Evolutionary conservation across 1,140 invertebrate genomes (phyloP).

Genomic region (Sinella curviseta): DNA sequence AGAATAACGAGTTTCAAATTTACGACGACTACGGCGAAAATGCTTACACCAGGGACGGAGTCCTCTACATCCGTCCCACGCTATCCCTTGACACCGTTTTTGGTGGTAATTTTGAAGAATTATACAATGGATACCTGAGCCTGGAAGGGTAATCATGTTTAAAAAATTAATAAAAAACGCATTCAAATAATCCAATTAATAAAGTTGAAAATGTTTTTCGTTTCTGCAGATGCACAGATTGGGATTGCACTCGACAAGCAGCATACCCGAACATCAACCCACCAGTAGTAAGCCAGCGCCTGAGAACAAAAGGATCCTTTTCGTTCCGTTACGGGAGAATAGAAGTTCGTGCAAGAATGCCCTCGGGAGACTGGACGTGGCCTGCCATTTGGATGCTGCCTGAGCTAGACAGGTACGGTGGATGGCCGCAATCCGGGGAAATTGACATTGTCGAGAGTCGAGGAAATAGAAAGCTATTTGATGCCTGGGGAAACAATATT

Average conservation of each 20-base stretch:
- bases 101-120: constrained; percentile 1
- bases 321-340: constrained; percentile 71
- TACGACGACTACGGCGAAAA: no score
- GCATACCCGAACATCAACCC: constrained; percentile 46
- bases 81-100: no score
- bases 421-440: constrained; percentile 60
- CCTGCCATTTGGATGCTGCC: no score
- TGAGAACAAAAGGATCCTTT: constrained; percentile 68
- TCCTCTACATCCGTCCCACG: constrained; percentile 63
- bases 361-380: no score
- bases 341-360: constrained; percentile 73
- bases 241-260: constrained; percentile 42
- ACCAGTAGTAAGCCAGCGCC: constrained; percentile 68
- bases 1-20: no score
- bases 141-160: not conserved
- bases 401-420: constrained; percentile 65
- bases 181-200: not conserved
- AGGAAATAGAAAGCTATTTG: constrained; percentile 54
- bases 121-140: not conserved
- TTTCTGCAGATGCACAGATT: constrained; percentile 30
- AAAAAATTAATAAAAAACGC: no score
- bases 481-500: constrained; percentile 58
- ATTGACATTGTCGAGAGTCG: constrained; percentile 27
- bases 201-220: no score
- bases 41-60: no score